Conservation (phyloP, 2,113 vertebrate genomes). For the Chloropsis hardwickii region DNA sequence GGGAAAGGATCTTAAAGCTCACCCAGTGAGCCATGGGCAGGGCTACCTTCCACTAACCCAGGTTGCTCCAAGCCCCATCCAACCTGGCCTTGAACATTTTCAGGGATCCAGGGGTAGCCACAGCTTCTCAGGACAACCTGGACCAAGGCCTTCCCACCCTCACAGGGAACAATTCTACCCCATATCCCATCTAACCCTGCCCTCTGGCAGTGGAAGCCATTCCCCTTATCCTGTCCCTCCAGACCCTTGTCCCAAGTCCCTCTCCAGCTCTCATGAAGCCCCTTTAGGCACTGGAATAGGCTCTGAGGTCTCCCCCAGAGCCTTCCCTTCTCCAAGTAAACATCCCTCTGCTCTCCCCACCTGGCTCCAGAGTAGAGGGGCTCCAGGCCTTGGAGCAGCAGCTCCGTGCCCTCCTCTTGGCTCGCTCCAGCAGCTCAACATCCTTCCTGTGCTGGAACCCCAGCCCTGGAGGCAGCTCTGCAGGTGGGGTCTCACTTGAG, state of each 20-base stretch:
- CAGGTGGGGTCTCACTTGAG: not conserved
- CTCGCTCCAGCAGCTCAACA: accelerated
- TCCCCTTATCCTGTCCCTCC: not conserved
- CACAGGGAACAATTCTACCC: not conserved
- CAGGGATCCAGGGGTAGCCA: not conserved
- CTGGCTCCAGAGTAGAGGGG: not conserved
- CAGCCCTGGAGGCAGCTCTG: not conserved
- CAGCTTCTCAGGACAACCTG: not conserved
- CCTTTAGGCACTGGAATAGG: not conserved
- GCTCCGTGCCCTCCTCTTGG: accelerated
- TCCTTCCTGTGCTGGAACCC: not conserved
- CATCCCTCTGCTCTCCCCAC: not conserved
- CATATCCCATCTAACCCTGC: accelerated
- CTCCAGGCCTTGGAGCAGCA: accelerated
- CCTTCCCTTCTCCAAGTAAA: not conserved
- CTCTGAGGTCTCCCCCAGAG: not conserved
- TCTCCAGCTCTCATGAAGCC: not conserved
- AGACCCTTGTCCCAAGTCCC: not conserved
- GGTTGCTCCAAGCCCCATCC: accelerated
- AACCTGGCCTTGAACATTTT: not conserved
- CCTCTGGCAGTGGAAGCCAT: not conserved
- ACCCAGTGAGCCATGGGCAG: too few relatives aligned
- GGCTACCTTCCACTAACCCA: not conserved
- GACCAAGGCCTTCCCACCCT: accelerated
- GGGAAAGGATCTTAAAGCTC: not conserved